Evolutionary conservation across 2,113 vertebrate species (phyloP), one percentile per base, ranked within the genome.

Genomic region (Sitta europaea): DNA sequence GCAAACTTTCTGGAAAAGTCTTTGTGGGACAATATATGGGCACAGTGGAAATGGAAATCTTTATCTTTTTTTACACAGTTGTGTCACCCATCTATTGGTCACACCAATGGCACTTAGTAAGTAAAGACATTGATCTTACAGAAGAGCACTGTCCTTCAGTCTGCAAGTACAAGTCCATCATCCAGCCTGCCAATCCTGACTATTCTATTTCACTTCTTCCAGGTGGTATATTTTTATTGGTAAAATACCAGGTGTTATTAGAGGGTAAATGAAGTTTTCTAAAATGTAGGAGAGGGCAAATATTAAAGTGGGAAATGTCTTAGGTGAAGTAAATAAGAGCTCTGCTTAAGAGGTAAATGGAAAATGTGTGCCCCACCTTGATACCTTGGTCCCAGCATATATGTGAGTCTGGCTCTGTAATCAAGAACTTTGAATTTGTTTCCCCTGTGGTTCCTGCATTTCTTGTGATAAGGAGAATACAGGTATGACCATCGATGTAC

Each of bases 401-500:
- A 7, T 12, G 5, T 61, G 21, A 66, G 67, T 58, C 47, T 72
- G 31, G 8, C 19, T 75, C 80, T 57, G 3, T 70, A 53, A 66
- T 40, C 47, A 38, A 36, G 43, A n/a, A n/a, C 19, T n/a, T 36
- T 5, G 7, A 20, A 35, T 4, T 86, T 77, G 2, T 50, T 77
- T 82, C 16, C 24, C 11, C 7, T 23, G 23, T 74, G 19, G 7
- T 47, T 75, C 5, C 27, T 27, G 2, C 19, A 9, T 53, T 87
- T 62, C 33, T 62, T 57, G 47, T 62, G 53, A 8, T 28, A 67
- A 38, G 23, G 15, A 61, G 28, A 67, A 43, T 40, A 29, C 4
- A 22, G 21, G 5, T 5, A 53, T 7, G 6, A 43, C 14, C 6
- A 14, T 2, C 8, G 1, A 42, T 59, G 31, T 5, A 22, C 10